These are phyloP conservation scores for Tilapia sparmanii DNA, from an alignment of 2,113 vertebrate genomes.

Conservation along the genomic window DNA sequence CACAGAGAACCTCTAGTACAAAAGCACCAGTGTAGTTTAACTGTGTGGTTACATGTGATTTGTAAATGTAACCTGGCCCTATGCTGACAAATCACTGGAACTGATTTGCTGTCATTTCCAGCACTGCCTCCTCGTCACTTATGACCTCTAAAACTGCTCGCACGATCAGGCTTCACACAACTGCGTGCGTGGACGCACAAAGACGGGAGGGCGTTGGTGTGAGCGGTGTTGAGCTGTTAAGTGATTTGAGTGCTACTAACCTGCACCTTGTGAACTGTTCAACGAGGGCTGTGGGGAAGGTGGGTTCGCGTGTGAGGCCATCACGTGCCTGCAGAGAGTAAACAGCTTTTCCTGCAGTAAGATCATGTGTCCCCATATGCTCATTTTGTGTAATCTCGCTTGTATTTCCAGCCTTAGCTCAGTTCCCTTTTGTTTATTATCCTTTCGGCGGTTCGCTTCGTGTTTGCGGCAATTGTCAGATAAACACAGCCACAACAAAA, in stretches of 20 bases:
- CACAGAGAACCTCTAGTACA: neutral
- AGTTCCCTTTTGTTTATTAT: neutral
- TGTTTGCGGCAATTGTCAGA: neutral
- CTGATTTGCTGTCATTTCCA: neutral
- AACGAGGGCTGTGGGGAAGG: neutral
- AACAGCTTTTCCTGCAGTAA: conserved; percentile 36
- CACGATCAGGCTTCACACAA: neutral
- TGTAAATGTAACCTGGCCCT: neutral
- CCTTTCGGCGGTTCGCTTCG: neutral
- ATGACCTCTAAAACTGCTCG: neutral
- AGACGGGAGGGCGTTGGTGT: neutral
- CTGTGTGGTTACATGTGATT: neutral
- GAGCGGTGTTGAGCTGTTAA: neutral
- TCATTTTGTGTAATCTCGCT: neutral
- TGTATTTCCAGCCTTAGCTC: neutral
- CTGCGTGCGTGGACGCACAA: neutral
- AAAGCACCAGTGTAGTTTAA: neutral
- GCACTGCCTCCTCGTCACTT: neutral
- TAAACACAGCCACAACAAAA: neutral
- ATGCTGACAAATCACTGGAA: neutral
- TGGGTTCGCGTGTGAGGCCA: neutral
- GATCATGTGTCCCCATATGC: conserved; percentile 5
- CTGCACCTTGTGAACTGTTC: neutral
- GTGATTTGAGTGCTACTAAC: neutral
- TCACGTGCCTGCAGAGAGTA: conserved; percentile 31